phyloP scores from a whole-genome alignment of 1,140 invertebrate genomes.

The Psilanteris sp. region DNA sequence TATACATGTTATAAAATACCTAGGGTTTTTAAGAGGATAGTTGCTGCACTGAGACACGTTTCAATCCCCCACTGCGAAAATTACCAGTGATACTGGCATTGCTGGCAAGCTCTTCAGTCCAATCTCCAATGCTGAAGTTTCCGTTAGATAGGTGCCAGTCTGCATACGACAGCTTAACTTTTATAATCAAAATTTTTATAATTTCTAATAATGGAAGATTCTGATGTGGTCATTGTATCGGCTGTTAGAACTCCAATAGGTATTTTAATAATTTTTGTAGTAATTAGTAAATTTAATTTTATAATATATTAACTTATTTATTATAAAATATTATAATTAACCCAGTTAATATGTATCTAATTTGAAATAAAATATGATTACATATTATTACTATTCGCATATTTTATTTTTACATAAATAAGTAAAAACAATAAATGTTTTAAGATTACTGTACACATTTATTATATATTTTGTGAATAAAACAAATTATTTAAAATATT shows the following conservation, averaged over 20 bases:
- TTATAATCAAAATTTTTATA: conserved; percentile 23
- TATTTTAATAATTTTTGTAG: conserved; percentile 66
- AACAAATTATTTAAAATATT: too few species aligned
- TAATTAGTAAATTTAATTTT: neutral
- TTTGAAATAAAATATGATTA: too few species aligned
- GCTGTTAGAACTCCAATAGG: conserved; percentile 85
- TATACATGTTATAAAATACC: too few species aligned
- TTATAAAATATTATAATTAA: too few species aligned
- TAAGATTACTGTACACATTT: too few species aligned
- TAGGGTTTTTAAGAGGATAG: conserved; percentile 2
- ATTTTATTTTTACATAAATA: too few species aligned
- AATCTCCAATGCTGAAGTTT: conserved; percentile 32
- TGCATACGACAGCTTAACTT: conserved; percentile 14
- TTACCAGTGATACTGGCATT: conserved; percentile 23
- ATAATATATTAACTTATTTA: too few species aligned
- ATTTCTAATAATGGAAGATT: conserved; percentile 65
- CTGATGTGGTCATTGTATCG: conserved; percentile 83
- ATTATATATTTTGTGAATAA: too few species aligned
- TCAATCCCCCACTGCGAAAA: conserved; percentile 13
- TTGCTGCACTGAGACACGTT: conserved; percentile 22
- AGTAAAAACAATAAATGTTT: too few species aligned
- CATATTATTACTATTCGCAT: too few species aligned
- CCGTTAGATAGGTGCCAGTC: conserved; percentile 42
- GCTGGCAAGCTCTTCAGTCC: conserved; percentile 14
- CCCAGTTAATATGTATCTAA: too few species aligned